A percentile compares a stretch with the other conserved stretches of the same genome.
Conservation (phyloP, 2,113 vertebrate genomes). For the Hippopotamus amphibius region DNA sequence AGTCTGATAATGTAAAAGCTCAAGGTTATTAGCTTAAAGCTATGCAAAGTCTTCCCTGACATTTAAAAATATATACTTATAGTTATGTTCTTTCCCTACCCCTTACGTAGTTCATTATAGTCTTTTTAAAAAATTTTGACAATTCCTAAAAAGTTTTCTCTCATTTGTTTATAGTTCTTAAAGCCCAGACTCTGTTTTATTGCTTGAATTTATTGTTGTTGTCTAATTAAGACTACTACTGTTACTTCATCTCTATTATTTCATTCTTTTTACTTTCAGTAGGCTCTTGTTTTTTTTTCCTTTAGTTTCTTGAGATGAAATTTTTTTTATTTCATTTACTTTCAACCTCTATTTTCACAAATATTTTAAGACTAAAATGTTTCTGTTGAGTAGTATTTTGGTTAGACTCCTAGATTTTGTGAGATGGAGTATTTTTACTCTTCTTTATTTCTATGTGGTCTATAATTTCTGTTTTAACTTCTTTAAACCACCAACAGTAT, state of each 20-base stretch:
- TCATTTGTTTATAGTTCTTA: neutral
- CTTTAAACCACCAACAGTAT: neutral
- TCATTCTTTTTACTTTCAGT: neutral
- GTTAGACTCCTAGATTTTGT: neutral
- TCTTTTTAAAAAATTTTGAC: neutral
- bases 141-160: neutral
- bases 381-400: neutral
- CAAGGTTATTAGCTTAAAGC: neutral
- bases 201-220: neutral
- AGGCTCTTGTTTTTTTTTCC: neutral
- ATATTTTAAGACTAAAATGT: neutral
- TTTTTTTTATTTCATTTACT: neutral
- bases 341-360: neutral
- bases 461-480: neutral
- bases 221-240: neutral
- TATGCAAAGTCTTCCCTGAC: neutral
- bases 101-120: neutral
- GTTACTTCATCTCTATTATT: neutral
- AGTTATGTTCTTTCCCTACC: neutral
- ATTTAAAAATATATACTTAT: neutral
- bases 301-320: neutral
- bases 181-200: neutral
- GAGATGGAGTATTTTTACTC: neutral
- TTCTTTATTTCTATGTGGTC: neutral
- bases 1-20: neutral